phyloP scores from a whole-genome alignment of 1,140 invertebrate species.

The Drosophila serrata region DNA sequence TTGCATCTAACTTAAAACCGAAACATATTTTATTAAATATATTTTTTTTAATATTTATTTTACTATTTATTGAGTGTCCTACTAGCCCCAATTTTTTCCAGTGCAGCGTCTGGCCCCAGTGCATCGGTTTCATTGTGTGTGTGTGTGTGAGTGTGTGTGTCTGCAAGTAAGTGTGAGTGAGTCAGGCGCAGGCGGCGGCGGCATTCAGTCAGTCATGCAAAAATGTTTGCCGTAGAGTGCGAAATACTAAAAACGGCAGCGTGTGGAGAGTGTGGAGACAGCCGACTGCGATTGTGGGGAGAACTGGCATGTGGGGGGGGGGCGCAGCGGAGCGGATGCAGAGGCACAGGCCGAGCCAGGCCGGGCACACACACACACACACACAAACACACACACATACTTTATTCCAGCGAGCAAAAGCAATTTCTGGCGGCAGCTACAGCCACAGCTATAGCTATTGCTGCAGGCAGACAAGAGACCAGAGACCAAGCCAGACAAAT shows the following conservation, averaged over 20 bases:
- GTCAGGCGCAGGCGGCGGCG: conserved; percentile 67
- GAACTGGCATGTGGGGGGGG: neutral
- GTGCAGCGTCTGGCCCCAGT: conserved; percentile 58
- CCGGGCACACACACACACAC: conserved; percentile 25
- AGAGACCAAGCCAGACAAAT: conserved; percentile 73
- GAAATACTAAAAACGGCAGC: conserved; percentile 82
- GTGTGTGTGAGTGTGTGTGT: conserved; percentile 25
- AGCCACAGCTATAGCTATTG: conserved; percentile 38
- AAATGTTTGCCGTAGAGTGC: conserved; percentile 80
- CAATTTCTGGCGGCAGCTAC: conserved; percentile 77
- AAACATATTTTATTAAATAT: too few species aligned
- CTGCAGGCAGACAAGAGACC: conserved; percentile 59
- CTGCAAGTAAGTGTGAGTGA: conserved; percentile 55
- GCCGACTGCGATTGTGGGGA: conserved; percentile 23
- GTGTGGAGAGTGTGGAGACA: conserved; percentile 51
- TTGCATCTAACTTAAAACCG: too few species aligned
- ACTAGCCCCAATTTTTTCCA: neutral
- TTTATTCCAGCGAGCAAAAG: conserved; percentile 70
- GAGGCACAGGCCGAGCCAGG: conserved; percentile 51
- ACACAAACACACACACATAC: conserved; percentile 2
- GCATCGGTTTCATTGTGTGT: conserved; percentile 28
- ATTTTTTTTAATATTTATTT: too few species aligned
- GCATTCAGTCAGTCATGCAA: conserved; percentile 82
- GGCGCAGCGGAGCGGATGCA: conserved; percentile 8
- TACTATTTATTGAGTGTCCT: too few species aligned